These are phyloP conservation scores for Colletes collaris DNA, from an alignment of 2,888 invertebrate species.

Conservation along the genomic window DNA sequence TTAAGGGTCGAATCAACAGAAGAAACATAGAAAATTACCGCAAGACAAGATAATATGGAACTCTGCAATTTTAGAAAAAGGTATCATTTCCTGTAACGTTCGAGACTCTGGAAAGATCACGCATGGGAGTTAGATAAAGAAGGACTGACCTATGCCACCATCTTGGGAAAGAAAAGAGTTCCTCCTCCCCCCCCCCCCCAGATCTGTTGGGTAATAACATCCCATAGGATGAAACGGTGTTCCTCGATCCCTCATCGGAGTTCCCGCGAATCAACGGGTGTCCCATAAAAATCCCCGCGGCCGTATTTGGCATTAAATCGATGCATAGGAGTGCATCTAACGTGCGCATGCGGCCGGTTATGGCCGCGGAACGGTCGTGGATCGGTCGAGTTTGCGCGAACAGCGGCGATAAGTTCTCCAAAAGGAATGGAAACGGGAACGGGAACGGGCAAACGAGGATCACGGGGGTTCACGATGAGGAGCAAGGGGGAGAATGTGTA, in stretches of 20 bases:
- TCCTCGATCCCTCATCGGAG: conserved; percentile 40
- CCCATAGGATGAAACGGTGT: conserved; percentile 28
- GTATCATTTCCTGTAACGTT: no score
- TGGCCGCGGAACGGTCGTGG: conserved; percentile 15
- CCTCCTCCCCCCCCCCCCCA: neutral
- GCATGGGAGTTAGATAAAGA: neutral
- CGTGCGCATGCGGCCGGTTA: conserved; percentile 19
- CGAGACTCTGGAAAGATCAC: no score
- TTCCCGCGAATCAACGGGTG: conserved; percentile 48
- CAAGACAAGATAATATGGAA: no score
- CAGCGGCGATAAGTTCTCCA: conserved; percentile 41
- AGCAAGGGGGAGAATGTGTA: conserved; percentile 74
- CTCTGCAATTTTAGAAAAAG: no score
- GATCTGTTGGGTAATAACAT: conserved; percentile 37
- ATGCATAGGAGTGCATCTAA: conserved; percentile 14
- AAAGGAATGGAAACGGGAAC: conserved; percentile 38
- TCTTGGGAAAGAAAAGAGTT: neutral
- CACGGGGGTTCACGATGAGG: neutral
- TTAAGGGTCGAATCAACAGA: no score
- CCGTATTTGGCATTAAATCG: conserved; percentile 40
- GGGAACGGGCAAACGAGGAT: conserved; percentile 17
- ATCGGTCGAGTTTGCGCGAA: conserved; percentile 49
- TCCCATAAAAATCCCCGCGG: conserved; percentile 42
- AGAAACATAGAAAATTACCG: no score
- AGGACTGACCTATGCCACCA: no score